These are phyloP conservation scores for Corticium candelabrum DNA, from an alignment of 37 sponge, comb jelly and placozoan species.

Conservation along the genomic window DNA sequence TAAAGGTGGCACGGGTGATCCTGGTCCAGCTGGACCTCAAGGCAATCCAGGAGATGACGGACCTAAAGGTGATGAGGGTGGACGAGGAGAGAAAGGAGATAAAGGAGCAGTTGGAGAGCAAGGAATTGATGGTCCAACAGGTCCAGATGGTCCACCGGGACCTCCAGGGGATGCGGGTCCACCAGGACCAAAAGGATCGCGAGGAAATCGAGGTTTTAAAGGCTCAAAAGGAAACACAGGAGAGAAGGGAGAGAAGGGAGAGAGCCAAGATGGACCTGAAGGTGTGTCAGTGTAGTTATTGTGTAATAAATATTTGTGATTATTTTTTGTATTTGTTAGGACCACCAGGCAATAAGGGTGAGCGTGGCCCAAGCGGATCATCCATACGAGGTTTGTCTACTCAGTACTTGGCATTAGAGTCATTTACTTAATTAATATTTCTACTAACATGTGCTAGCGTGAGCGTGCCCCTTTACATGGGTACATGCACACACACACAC, in stretches of 20 bases:
- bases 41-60: conserved; percentile 13
- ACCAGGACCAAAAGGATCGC: conserved; percentile 2
- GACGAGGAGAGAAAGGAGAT: conserved; percentile 12
- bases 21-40: conserved; percentile 6
- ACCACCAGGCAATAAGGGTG: too few relatives aligned
- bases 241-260: conserved; percentile 12
- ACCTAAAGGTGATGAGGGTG: conserved; percentile 15
- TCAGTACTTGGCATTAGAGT: too few relatives aligned
- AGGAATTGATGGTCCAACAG: conserved; percentile 14
- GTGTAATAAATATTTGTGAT: too few relatives aligned
- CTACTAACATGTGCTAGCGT: too few relatives aligned
- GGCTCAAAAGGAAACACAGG: conserved; percentile 19
- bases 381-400: too few relatives aligned
- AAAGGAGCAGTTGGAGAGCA: conserved; percentile 12
- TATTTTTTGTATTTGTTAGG: too few relatives aligned
- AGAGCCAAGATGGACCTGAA: too few relatives aligned
- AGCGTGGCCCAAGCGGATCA: too few relatives aligned
- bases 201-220: conserved; percentile 7
- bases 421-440: too few relatives aligned
- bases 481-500: too few relatives aligned
- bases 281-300: too few relatives aligned
- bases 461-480: too few relatives aligned
- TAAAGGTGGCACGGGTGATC: conserved; percentile 8
- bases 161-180: conserved; percentile 11
- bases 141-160: conserved; percentile 20